Evolutionary conservation across 2,113 vertebrate genomes (phyloP), one percentile per base, ranked within the genome.

Genomic region (Suncus etruscus): DNA sequence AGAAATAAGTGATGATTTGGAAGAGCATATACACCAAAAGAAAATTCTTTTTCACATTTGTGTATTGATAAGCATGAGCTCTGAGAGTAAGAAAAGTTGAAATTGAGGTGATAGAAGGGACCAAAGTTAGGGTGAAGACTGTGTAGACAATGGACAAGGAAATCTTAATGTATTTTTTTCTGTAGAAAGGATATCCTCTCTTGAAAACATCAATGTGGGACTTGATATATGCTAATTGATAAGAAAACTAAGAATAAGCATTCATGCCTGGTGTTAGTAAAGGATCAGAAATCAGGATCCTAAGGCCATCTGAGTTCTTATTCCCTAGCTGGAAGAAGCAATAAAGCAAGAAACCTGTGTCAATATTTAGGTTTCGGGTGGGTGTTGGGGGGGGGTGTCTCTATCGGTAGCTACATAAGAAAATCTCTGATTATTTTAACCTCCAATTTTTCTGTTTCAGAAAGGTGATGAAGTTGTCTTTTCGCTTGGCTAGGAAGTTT

Each of bases 401-500:
- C 18, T 70, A 81, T 8, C 31, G 32, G 54, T 25, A 50, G 11
- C 31, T 54, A 47, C 45, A 7, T 45, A 66, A 81, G 25, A 15
- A 74, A 90, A n/a, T 11, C 48, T 12, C n/a, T 31, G 75, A 29
- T 39, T 51, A 69, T 7, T 25, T 68, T 29, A 39, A 68, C 5
- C 27, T 82, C 70, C 18, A 61, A 11, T 58, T 70, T 74, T 63
- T 48, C 31, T 76, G 27, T 81, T 9, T 20, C 27, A 24, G 11
- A 20, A 25, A 91, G 58, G 4, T 78, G n/a, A 11, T 25, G 69
- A 25, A 32, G 20, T 63, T 78, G 61, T 24, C 54, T 74, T 68
- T 82, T 87, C 29, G 88, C 69, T 93, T 51, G 69, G 48, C 1
- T 65, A 39, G 29, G 18, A 86, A 77, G 16, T 65, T 70, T 47